A percentile compares a stretch with the other conserved stretches of the same genome.
Conservation (phyloP, 1,140 invertebrate genomes). For the Micrasema longulum region DNA sequence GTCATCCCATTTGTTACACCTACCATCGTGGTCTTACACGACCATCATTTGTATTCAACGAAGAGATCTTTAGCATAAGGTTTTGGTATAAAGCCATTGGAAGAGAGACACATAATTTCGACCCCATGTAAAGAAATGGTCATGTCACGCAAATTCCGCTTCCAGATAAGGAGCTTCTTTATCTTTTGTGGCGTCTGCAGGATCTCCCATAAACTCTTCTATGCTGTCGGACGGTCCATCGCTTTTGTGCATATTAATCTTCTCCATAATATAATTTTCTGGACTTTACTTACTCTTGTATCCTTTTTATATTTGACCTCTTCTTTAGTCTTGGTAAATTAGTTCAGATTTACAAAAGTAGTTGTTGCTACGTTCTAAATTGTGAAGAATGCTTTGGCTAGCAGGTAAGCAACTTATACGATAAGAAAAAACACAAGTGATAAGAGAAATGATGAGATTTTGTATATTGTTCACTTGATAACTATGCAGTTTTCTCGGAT, state of each 20-base stretch:
- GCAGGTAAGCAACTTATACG: too few relatives aligned
- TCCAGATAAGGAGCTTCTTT: constrained; percentile 11
- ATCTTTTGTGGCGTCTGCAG: not conserved
- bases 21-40: not conserved
- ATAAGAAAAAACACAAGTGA: too few relatives aligned
- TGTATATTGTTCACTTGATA: too few relatives aligned
- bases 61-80: constrained; percentile 14
- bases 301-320: too few relatives aligned
- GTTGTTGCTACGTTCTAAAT: too few relatives aligned
- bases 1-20: too few relatives aligned
- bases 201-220: not conserved
- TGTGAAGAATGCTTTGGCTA: too few relatives aligned
- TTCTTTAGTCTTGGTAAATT: too few relatives aligned
- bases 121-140: constrained; percentile 14
- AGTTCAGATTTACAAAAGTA: too few relatives aligned
- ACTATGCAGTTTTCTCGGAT: too few relatives aligned
- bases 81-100: constrained; percentile 30
- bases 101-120: constrained; percentile 20
- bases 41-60: constrained; percentile 1
- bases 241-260: not conserved
- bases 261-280: not conserved
- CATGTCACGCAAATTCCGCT: constrained; percentile 14
- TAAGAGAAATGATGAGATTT: too few relatives aligned
- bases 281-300: not conserved
- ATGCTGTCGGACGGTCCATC: not conserved